phyloP scores from a whole-genome alignment of 2,888 invertebrate species.

The Scrobipalpa costella region DNA sequence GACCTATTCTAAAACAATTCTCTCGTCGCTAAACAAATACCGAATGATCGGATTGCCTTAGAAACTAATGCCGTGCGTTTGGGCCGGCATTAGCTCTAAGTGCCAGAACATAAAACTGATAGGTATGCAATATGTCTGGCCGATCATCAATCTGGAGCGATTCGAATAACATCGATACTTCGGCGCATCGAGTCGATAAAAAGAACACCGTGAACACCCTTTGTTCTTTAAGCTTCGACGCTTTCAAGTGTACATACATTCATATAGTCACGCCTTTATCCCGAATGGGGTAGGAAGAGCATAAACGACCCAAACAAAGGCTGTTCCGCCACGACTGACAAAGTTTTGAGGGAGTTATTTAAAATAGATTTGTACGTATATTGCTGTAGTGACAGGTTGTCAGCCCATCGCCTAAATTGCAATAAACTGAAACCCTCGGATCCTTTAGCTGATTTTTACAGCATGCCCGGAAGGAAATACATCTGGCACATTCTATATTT shows the following conservation, averaged over 20 bases:
- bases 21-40: constrained; percentile 49
- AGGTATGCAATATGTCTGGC: constrained; percentile 73
- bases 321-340: too few species aligned
- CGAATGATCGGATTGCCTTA: constrained; percentile 54
- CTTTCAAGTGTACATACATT: constrained; percentile 37
- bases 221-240: constrained; percentile 39
- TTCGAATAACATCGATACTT: constrained; percentile 52
- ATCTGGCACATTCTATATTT: too few species aligned
- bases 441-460: too few species aligned
- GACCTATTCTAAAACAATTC: constrained; percentile 56
- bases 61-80: constrained; percentile 67
- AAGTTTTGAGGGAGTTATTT: too few species aligned
- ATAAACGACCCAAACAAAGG: too few species aligned
- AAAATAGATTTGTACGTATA: too few species aligned
- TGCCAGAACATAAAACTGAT: constrained; percentile 76
- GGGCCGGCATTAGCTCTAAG: constrained; percentile 71
- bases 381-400: too few species aligned
- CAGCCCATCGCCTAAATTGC: too few species aligned
- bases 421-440: too few species aligned
- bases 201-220: constrained; percentile 44
- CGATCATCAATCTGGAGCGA: constrained; percentile 63
- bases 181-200: constrained; percentile 45
- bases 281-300: too few species aligned
- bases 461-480: too few species aligned
- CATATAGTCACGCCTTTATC: constrained; percentile 3